Conservation (phyloP, 2,888 invertebrate species). For the Yponomeuta cagnagella region DNA sequence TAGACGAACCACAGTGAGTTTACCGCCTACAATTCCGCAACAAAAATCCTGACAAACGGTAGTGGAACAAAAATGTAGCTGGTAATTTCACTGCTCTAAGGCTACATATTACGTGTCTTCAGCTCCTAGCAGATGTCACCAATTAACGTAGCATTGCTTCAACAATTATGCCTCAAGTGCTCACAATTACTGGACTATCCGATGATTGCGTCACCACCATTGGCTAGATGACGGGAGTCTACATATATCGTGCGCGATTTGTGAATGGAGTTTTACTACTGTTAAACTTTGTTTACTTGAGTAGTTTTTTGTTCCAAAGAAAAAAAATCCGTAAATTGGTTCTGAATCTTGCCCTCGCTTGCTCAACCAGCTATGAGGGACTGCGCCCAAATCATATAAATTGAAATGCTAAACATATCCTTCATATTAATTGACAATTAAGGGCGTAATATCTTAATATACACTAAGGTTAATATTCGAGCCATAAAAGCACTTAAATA, state of each 20-base stretch:
- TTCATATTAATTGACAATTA: too few species aligned
- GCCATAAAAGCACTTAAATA: too few species aligned
- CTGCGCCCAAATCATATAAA: too few species aligned
- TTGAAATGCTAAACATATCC: too few species aligned
- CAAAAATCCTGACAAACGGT: not conserved
- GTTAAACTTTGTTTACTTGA: not conserved
- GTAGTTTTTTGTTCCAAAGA: not conserved
- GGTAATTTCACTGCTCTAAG: not conserved
- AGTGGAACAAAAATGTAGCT: not conserved
- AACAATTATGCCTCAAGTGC: conserved; percentile 69
- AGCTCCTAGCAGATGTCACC: conserved; percentile 52
- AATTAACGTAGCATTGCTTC: conserved; percentile 43
- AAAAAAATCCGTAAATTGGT: too few species aligned
- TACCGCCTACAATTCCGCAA: not conserved
- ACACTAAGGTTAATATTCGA: too few species aligned
- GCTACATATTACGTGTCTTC: not conserved
- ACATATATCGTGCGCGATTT: not conserved
- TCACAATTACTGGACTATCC: conserved; percentile 45
- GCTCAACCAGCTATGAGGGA: too few species aligned
- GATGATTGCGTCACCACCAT: conserved; percentile 4
- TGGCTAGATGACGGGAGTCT: not conserved
- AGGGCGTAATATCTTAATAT: too few species aligned
- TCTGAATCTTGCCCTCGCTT: too few species aligned
- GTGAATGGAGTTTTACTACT: not conserved
- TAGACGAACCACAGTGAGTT: not conserved